These are phyloP conservation scores for Phacellophora camtschatica DNA, from an alignment of 30 jellyfish, hydroid and myxozoan genomes.

Conservation along the genomic window DNA sequence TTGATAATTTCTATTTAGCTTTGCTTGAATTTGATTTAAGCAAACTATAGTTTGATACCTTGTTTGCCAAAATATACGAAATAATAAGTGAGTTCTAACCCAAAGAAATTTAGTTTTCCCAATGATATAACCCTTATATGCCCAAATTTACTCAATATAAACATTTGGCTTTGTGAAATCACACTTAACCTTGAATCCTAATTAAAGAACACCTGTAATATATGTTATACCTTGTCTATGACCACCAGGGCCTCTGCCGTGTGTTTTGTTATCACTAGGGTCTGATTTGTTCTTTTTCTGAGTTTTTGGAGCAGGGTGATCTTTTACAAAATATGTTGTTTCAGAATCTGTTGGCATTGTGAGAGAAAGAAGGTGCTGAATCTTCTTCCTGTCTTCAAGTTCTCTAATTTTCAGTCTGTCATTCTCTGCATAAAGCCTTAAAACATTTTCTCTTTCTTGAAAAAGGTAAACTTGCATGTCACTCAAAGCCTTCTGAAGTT, in stretches of 20 bases:
- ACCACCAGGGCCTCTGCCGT: conserved; percentile 94
- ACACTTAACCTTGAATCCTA: too few species aligned
- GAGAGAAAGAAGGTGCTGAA: conserved; percentile 85
- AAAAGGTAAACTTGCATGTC: conserved; percentile 92
- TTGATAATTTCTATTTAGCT: too few species aligned
- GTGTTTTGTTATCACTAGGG: not conserved
- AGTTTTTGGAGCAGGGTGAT: conserved; percentile 18
- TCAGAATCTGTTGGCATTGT: conserved; percentile 83
- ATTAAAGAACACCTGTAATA: too few species aligned
- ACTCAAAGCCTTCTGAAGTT: conserved; percentile 87
- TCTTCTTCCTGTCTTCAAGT: conserved; percentile 86
- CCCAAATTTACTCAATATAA: too few species aligned
- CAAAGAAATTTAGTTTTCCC: too few species aligned
- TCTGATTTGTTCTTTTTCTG: not conserved
- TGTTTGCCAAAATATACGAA: too few species aligned
- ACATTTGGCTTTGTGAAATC: too few species aligned
- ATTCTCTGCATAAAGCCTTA: conserved; percentile 87
- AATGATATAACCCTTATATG: too few species aligned
- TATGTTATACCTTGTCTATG: conserved; percentile 64
- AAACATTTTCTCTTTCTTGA: conserved; percentile 93
- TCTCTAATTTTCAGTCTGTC: conserved; percentile 83
- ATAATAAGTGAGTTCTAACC: too few species aligned
- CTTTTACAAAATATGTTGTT: conserved; percentile 77
- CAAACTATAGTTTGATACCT: not conserved
- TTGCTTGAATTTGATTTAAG: too few species aligned